Conservation (phyloP, 2,797 vertebrate genomes). For the Chrosomus eos region DNA sequence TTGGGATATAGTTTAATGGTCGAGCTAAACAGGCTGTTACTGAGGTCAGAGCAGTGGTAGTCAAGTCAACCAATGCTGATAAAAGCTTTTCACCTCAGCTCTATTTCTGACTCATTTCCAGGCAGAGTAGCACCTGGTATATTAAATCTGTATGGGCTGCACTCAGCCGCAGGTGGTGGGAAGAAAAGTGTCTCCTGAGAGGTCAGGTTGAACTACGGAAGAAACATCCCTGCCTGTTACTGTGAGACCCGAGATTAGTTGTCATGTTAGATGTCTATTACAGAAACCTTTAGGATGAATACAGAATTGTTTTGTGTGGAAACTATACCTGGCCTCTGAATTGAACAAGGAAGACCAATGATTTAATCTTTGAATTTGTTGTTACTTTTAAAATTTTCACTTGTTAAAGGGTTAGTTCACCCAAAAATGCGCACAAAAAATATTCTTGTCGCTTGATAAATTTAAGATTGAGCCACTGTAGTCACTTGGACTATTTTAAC, state of each 20-base stretch:
- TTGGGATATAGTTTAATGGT: not conserved
- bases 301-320: not conserved
- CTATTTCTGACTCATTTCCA: conserved; percentile 29
- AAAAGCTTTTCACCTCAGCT: conserved; percentile 34
- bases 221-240: conserved; percentile 16
- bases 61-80: conserved; percentile 11
- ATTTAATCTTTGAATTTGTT: not conserved
- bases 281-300: not conserved
- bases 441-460: too few species aligned
- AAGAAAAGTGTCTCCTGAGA: not conserved
- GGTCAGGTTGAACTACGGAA: conserved; percentile 37
- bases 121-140: conserved; percentile 8
- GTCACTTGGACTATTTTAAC: too few species aligned
- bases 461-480: too few species aligned
- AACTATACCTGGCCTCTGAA: not conserved
- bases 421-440: too few species aligned
- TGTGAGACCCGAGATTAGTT: not conserved
- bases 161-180: not conserved
- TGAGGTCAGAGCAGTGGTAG: not conserved
- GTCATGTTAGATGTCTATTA: not conserved
- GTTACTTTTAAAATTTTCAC: not conserved
- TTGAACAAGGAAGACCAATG: not conserved
- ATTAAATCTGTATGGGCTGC: conserved; percentile 37
- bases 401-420: too few species aligned
- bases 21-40: not conserved